Conservation (phyloP, 2,797 vertebrate species). For the Sarcoramphus papa region DNA sequence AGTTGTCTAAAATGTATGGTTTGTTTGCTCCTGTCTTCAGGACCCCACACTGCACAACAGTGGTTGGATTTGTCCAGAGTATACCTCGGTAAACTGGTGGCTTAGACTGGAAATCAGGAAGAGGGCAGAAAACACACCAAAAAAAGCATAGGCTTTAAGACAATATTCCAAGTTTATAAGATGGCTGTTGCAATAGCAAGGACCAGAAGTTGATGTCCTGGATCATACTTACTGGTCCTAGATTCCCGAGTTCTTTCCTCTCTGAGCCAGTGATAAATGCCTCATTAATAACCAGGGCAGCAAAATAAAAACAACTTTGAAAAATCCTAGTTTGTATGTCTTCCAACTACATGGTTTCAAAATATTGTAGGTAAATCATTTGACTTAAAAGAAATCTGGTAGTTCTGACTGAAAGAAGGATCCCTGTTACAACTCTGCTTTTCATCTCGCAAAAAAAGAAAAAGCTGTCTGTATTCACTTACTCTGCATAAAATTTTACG, state of each 20-base stretch:
- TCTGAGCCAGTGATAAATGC: neutral
- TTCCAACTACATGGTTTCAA: neutral
- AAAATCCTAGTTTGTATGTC: neutral
- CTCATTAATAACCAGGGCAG: neutral
- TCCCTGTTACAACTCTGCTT: conserved; percentile 1
- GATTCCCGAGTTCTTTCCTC: neutral
- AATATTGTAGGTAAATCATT: conserved; percentile 1
- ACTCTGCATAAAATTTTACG: conserved; percentile 18
- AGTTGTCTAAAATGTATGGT: neutral
- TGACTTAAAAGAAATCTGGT: neutral
- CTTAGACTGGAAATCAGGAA: neutral
- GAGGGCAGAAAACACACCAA: neutral
- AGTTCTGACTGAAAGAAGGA: neutral
- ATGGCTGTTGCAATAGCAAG: neutral
- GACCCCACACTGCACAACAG: neutral
- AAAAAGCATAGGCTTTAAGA: neutral
- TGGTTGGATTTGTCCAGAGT: neutral
- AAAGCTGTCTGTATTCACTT: conserved; percentile 23
- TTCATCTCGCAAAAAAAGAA: neutral
- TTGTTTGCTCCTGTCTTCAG: neutral
- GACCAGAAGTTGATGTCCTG: neutral
- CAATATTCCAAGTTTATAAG: neutral
- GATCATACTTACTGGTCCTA: neutral
- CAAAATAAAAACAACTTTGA: conserved; percentile 4
- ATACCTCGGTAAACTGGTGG: neutral